Conservation (phyloP, 2,797 vertebrate genomes). For the Ptychobarbus kaznakovi region DNA sequence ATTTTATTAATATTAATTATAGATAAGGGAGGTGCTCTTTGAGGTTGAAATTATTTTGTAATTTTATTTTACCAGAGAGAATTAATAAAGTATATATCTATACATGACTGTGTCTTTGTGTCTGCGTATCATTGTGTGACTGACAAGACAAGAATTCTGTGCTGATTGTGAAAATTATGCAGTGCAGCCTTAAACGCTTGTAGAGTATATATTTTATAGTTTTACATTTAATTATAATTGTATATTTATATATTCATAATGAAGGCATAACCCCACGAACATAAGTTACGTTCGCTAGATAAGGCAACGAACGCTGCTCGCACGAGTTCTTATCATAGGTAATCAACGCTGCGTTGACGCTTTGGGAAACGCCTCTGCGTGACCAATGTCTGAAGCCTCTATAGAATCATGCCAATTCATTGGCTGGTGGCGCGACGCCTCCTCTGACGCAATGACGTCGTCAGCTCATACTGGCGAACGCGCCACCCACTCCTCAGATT, state of each 20-base stretch:
- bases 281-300: not conserved
- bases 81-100: slow-evolving; percentile 89
- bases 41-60: slow-evolving; percentile 88
- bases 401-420: too few species aligned
- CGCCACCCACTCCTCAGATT: too few species aligned
- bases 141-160: not conserved
- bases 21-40: slow-evolving; percentile 82
- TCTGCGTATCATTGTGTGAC: slow-evolving; percentile 45
- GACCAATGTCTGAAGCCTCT: too few species aligned
- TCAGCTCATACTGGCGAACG: too few species aligned
- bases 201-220: not conserved
- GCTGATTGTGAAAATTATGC: not conserved
- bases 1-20: slow-evolving; percentile 76
- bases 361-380: too few species aligned
- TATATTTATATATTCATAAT: not conserved
- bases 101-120: slow-evolving; percentile 68
- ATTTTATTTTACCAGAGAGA: slow-evolving; percentile 89
- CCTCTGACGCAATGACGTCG: too few species aligned
- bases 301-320: not conserved
- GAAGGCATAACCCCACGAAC: not conserved
- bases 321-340: too few species aligned
- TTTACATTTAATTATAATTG: too few species aligned
- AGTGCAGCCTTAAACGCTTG: not conserved
- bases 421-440: too few species aligned
- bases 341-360: too few species aligned